phyloP scores from a whole-genome alignment of 37 sponge, comb jelly and placozoan species.

The Halichondria panicea region DNA sequence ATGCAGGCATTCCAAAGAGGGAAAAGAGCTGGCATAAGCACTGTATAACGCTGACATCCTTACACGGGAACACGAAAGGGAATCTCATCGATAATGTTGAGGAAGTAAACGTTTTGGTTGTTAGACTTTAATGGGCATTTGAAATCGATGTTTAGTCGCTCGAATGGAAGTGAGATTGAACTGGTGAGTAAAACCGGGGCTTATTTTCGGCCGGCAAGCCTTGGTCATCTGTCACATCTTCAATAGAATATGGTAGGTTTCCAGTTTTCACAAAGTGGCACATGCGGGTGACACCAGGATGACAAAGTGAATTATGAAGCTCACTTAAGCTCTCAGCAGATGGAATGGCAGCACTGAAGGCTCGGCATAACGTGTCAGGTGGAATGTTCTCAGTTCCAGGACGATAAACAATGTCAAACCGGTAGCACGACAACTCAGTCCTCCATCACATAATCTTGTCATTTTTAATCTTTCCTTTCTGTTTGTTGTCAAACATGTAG shows the following conservation, averaged over 20 bases:
- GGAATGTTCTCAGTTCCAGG: constrained; percentile 14
- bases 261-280: constrained; percentile 11
- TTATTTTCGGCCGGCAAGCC: not conserved
- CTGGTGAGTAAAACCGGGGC: constrained; percentile 2
- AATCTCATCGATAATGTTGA: constrained; percentile 6
- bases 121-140: constrained; percentile 8
- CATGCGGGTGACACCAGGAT: constrained; percentile 16
- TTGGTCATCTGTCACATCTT: no score
- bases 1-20: constrained; percentile 6
- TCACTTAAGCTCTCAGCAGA: not conserved
- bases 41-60: constrained; percentile 1
- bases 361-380: constrained; percentile 8
- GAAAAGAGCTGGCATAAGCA: constrained; percentile 12
- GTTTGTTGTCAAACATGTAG: constrained; percentile 16
- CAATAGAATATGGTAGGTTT: constrained; percentile 6
- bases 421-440: constrained; percentile 16
- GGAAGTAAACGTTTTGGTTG: constrained; percentile 6
- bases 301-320: constrained; percentile 14
- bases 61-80: constrained; percentile 8
- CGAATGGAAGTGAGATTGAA: constrained; percentile 8
- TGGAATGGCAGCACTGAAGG: constrained; percentile 15
- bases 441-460: constrained; percentile 20
- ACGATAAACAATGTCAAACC: constrained; percentile 16
- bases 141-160: constrained; percentile 18
- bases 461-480: constrained; percentile 17